Percentiles rank a stretch among this genome's conserved stretches.
phyloP scores from a whole-genome alignment of 2,113 vertebrate genomes.

The Sialia sialis region DNA sequence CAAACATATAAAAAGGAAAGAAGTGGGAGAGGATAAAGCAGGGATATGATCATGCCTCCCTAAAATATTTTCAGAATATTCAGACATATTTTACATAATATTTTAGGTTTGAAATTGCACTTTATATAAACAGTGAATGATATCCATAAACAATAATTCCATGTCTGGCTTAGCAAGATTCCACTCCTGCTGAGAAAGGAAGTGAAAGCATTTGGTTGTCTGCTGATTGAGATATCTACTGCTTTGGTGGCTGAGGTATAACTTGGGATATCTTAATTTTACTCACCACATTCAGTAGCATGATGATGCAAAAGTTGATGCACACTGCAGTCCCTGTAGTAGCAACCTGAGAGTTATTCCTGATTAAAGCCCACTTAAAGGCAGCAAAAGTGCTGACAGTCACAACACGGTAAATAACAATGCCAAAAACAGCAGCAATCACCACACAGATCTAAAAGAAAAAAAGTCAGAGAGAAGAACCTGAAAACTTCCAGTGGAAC shows the following conservation, averaged over 20 bases:
- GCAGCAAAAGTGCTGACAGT: constrained; percentile 94
- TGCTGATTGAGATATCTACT: not conserved
- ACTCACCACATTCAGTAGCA: constrained; percentile 93
- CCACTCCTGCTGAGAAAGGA: not conserved
- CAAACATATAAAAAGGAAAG: not conserved
- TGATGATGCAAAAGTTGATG: constrained; percentile 97
- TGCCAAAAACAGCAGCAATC: constrained; percentile 91
- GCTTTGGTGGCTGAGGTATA: not conserved
- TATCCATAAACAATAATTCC: not conserved
- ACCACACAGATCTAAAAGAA: constrained; percentile 86
- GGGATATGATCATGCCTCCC: rapidly evolving
- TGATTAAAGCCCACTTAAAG: constrained; percentile 93
- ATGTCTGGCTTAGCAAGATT: not conserved
- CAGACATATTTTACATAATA: not conserved
- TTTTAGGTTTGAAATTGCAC: not conserved
- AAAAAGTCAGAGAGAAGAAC: not conserved
- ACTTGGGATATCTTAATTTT: not conserved
- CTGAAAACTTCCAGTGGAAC: not conserved
- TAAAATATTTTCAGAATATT: not conserved
- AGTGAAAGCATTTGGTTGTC: not conserved
- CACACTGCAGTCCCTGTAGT: constrained; percentile 94
- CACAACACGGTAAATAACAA: constrained; percentile 93
- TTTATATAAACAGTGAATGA: not conserved
- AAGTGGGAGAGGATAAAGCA: not conserved
- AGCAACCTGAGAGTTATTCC: constrained; percentile 95